Base-by-base conservation (phyloP, 37 sponge, comb jelly and placozoan genomes). In the Tethya wilhelma region DNA sequence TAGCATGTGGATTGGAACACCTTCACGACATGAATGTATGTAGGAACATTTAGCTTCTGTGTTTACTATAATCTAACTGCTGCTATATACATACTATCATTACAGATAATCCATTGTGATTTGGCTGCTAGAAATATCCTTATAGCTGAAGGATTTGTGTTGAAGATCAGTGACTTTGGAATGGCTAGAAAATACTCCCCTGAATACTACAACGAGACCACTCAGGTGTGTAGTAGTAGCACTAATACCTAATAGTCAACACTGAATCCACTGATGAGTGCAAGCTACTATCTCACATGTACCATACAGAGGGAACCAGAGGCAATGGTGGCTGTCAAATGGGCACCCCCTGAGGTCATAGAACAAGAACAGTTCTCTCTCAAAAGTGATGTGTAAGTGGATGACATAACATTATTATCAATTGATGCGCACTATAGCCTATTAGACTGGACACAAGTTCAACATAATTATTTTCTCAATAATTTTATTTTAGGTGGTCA, bases 161-260 rank as follows among this genome's bases (percentile, higher is more conserved):
- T 92, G n/a, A 92, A 92, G 75, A 83, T 92, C 45, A 74, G 63
- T 36, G 93, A 92, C 46, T 92, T 92, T 84, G 93, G 93, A 53
- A 64, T 92, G 85, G 79, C 93, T 25, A 64, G 84, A 39, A 80
- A 83, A 22, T 46, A 79, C 0, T 58, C 72, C 43, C 63, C 31
- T 23, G 55, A 65, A 36, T 78, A 64, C 67, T 78, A 78, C 67
- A 78, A 49, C 20, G 59, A 59, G 26, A 38, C 37, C n/a, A n/a
- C n/a, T n/a, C 60, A 59, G 25, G 75, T 75, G 45, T n/a, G n/a
- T n/a, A n/a, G n/a, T n/a, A n/a, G n/a, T n/a, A n/a, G n/a, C n/a
- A n/a, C n/a, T n/a, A n/a, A n/a, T n/a, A n/a, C n/a, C n/a, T n/a
- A n/a, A n/a, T n/a, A n/a, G n/a, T n/a, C n/a, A n/a, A n/a, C n/a